A percentile compares a stretch with the other conserved stretches of the same genome.
phyloP scores from a whole-genome alignment of 35 echinoderm and acorn worm species.

The Ophioderma brevispina region DNA sequence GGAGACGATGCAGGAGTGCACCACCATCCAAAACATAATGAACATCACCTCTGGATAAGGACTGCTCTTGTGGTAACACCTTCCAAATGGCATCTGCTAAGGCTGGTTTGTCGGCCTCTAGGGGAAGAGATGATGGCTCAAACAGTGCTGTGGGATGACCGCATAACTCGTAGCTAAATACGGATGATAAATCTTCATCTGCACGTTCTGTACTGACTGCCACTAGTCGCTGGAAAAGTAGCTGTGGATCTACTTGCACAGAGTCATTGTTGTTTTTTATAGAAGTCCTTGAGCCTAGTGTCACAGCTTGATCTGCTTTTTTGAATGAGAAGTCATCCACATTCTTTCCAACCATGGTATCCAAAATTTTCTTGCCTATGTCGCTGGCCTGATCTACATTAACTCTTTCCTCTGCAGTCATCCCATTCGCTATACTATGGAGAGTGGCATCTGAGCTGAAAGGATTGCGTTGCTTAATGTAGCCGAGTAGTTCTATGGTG shows the following conservation, averaged over 20 bases:
- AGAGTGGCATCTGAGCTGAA: slow-evolving; percentile 32
- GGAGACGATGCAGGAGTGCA: slow-evolving; percentile 54
- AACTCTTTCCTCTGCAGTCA: slow-evolving; percentile 39
- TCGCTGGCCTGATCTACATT: slow-evolving; percentile 59
- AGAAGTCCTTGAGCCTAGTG: slow-evolving; percentile 28
- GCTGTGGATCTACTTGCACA: slow-evolving; percentile 66
- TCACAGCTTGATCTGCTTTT: slow-evolving; percentile 53
- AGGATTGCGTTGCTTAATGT: slow-evolving; percentile 30
- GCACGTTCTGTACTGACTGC: background rate
- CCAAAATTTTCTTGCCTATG: slow-evolving; percentile 48
- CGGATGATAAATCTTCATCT: background rate
- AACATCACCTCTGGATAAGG: slow-evolving; percentile 21
- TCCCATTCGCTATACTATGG: slow-evolving; percentile 51
- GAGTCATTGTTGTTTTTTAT: slow-evolving; percentile 47
- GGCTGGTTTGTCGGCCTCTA: slow-evolving; percentile 48
- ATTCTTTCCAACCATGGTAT: slow-evolving; percentile 17
- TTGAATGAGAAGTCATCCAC: slow-evolving; percentile 62
- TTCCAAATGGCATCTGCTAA: slow-evolving; percentile 61
- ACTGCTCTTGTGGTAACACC: background rate
- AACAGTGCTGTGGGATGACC: slow-evolving; percentile 82
- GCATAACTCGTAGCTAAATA: slow-evolving; percentile 79
- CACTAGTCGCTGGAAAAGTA: slow-evolving; percentile 65
- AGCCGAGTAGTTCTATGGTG: slow-evolving; percentile 21
- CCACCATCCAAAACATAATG: slow-evolving; percentile 90
- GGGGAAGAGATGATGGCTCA: slow-evolving; percentile 22